Percentiles rank a stretch among this genome's conserved stretches.
phyloP scores from a whole-genome alignment of 2,888 invertebrate genomes.

The Invenusta paracnida region DNA sequence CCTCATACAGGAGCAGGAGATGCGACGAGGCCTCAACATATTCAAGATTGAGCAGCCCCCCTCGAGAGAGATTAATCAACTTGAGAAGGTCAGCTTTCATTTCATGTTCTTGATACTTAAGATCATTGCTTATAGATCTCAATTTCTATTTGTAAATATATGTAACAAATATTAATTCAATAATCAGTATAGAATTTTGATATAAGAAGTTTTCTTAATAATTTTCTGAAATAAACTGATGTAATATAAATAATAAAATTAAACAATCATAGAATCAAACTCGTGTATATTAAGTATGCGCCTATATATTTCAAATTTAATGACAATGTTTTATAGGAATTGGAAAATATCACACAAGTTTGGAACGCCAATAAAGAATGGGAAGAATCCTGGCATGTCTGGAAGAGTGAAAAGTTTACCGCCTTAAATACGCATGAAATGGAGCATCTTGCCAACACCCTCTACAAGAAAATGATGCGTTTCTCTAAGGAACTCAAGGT shows the following conservation, averaged over 20 bases:
- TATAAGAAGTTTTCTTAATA: too few relatives aligned
- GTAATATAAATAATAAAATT: too few relatives aligned
- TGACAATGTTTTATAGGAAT: conserved; percentile 66
- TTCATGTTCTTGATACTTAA: too few relatives aligned
- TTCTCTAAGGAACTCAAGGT: conserved; percentile 59
- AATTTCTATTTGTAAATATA: too few relatives aligned
- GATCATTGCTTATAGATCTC: too few relatives aligned
- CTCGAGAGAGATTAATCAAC: conserved; percentile 57
- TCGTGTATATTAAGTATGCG: too few relatives aligned
- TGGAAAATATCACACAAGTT: conserved; percentile 71
- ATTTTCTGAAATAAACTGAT: too few relatives aligned
- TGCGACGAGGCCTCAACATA: conserved; percentile 68
- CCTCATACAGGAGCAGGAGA: conserved; percentile 67
- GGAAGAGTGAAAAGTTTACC: conserved; percentile 71
- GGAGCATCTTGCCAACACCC: conserved; percentile 54
- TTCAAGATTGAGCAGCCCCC: conserved; percentile 74
- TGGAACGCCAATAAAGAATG: conserved; percentile 77
- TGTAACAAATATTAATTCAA: too few relatives aligned
- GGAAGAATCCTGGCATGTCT: conserved; percentile 75
- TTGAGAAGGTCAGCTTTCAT: conserved; percentile 58
- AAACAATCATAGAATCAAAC: too few relatives aligned
- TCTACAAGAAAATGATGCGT: conserved; percentile 58
- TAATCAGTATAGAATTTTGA: too few relatives aligned
- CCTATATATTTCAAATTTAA: too few relatives aligned
- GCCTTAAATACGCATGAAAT: conserved; percentile 57